phyloP scores from a whole-genome alignment of 2,888 invertebrate species.

The Sarcophaga variegata region DNA sequence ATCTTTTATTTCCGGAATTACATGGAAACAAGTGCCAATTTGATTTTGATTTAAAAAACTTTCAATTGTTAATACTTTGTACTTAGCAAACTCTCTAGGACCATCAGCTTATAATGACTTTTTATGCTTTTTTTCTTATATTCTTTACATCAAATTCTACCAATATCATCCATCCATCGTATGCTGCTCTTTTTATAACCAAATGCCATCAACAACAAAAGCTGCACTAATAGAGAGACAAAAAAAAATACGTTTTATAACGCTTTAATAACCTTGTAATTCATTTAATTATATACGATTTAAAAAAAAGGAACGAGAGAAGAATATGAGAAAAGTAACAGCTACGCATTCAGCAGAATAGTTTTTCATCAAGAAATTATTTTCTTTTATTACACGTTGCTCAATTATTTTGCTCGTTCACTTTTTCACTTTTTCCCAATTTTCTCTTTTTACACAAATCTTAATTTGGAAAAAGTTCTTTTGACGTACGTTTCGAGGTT shows the following conservation, averaged over 20 bases:
- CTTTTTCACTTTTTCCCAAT: neutral
- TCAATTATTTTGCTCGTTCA: neutral
- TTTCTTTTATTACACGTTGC: neutral
- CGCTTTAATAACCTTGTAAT: conserved; percentile 49
- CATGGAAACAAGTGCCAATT: neutral
- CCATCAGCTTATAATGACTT: conserved; percentile 1
- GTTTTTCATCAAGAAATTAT: neutral
- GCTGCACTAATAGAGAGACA: neutral
- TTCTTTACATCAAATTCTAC: too few relatives aligned
- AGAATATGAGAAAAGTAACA: neutral
- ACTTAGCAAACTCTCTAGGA: neutral
- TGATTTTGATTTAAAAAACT: neutral
- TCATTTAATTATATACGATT: conserved; percentile 50
- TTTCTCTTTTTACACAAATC: too few relatives aligned
- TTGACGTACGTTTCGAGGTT: neutral
- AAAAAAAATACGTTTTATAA: conserved; percentile 1
- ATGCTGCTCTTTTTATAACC: too few relatives aligned
- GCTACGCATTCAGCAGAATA: neutral
- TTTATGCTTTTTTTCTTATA: neutral
- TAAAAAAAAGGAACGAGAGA: neutral
- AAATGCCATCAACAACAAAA: too few relatives aligned
- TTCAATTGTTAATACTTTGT: conserved; percentile 8
- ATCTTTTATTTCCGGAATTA: too few relatives aligned
- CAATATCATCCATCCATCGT: too few relatives aligned
- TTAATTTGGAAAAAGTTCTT: too few relatives aligned